A percentile compares a stretch with the other conserved stretches of the same genome.
Evolutionary conservation across 2,797 vertebrate genomes (phyloP).

Genomic region (Falco berigora): DNA sequence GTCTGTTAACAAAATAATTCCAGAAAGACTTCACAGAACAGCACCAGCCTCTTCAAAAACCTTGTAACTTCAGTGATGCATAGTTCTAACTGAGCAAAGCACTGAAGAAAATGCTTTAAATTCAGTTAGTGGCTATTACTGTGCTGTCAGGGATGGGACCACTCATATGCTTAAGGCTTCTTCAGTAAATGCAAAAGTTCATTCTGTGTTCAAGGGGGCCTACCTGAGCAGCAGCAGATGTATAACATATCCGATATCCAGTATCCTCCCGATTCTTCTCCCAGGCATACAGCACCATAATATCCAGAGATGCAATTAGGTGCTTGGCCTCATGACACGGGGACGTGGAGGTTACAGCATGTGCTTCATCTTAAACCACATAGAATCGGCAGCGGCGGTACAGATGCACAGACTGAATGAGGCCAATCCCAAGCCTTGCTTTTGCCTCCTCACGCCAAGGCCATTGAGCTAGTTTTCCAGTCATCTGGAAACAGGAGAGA

Average conservation of each 20-base stretch:
- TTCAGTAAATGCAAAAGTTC: neutral
- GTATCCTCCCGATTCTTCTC: neutral
- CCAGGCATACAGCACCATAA: neutral
- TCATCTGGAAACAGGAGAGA: neutral
- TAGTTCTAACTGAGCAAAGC: neutral
- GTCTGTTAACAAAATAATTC: neutral
- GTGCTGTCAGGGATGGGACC: neutral
- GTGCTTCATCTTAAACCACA: neutral
- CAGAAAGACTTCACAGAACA: neutral
- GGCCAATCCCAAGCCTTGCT: neutral
- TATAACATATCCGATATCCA: neutral
- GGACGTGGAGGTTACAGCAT: neutral
- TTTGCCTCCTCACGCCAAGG: neutral
- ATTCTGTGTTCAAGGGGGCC: neutral
- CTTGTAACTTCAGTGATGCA: neutral
- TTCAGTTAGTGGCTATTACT: neutral
- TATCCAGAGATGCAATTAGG: neutral
- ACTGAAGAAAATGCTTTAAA: neutral
- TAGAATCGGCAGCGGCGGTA: accelerated
- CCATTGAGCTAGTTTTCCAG: neutral
- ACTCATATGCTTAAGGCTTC: neutral
- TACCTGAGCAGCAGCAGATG: neutral
- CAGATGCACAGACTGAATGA: neutral
- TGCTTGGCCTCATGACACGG: neutral
- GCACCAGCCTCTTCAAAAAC: neutral